Evolutionary conservation across 1,140 invertebrate species (phyloP).

Genomic region (Lepidurus packardi): DNA sequence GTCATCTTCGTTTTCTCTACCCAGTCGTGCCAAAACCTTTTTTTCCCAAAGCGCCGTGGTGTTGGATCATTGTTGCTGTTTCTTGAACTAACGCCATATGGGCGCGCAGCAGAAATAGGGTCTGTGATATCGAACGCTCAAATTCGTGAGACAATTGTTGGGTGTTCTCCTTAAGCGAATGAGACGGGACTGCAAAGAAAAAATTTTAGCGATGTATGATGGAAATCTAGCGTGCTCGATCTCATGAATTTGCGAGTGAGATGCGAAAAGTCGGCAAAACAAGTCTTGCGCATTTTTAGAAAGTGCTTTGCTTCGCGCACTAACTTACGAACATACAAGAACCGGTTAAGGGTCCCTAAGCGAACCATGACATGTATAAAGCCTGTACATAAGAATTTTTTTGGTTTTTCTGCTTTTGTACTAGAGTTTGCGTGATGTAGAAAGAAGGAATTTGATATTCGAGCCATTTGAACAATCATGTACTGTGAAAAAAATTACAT

Average conservation of each 20-base stretch:
- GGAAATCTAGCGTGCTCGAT: slow-evolving; percentile 4
- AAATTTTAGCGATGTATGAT: neutral
- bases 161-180: neutral
- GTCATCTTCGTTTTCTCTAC: neutral
- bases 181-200: neutral
- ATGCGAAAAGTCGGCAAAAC: neutral
- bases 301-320: slow-evolving; percentile 6
- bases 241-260: slow-evolving; percentile 21
- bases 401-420: neutral
- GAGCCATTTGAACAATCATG: slow-evolving; percentile 18
- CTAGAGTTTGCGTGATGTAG: neutral
- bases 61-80: neutral
- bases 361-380: slow-evolving; percentile 19
- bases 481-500: slow-evolving; percentile 1
- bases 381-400: neutral
- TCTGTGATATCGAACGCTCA: slow-evolving; percentile 21
- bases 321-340: slow-evolving; percentile 15
- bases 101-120: neutral
- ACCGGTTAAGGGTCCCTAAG: slow-evolving; percentile 14
- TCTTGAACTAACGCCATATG: neutral
- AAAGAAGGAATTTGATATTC: neutral
- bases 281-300: neutral
- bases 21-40: slow-evolving; percentile 3
- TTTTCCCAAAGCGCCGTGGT: neutral
- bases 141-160: slow-evolving; percentile 3